Evolutionary conservation across 1,140 invertebrate species (phyloP), one percentile per base, ranked within the genome.

Genomic region (Oppia nitens): DNA sequence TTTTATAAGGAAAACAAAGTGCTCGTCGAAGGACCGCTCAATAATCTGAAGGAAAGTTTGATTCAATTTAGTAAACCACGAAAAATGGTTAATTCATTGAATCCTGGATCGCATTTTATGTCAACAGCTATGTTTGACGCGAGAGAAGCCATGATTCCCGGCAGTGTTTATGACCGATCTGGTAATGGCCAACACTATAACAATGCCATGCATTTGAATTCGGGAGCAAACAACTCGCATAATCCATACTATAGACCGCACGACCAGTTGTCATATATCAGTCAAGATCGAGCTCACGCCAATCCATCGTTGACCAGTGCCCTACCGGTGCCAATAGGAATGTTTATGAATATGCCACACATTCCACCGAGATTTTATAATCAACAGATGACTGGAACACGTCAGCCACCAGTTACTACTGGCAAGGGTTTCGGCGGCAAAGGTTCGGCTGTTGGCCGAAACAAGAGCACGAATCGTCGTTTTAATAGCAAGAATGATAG

Each of bases 1-100:
- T 96, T 95, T 68, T 99, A 95, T 75, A 98, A 98, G 69, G 94
- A 98, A 68, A 87, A 95, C 63, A 89, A 92, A 68, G 90, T 96
- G 28, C 74, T 99, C 2, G 94, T 98, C 0, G 96, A 99, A 75
- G 96, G 96, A 0, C 93, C 95, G 0, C 73, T 99, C 11, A 97
- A 90, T 60, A 98, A 98, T 73, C 74, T 99, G 1, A 97, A 97
- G 70, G 90, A 97, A 69, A 93, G 89, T 0, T 80, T 90, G 68
- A 94, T 98, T 50, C 91, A 94, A 69, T 95, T 99, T 69, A 87
- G 90, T 9, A 98, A 97, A 72, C 93, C 94, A 92, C 94, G 61
- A 28, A 67, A 67, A 48, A 75, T 98, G 27, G 81, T 93, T 1
- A 96, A 97, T 72, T 80, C 85, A 1, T 79, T 86, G 25, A 97